Base-by-base conservation (phyloP, 2,797 vertebrate genomes). In the Manis javanica region DNA sequence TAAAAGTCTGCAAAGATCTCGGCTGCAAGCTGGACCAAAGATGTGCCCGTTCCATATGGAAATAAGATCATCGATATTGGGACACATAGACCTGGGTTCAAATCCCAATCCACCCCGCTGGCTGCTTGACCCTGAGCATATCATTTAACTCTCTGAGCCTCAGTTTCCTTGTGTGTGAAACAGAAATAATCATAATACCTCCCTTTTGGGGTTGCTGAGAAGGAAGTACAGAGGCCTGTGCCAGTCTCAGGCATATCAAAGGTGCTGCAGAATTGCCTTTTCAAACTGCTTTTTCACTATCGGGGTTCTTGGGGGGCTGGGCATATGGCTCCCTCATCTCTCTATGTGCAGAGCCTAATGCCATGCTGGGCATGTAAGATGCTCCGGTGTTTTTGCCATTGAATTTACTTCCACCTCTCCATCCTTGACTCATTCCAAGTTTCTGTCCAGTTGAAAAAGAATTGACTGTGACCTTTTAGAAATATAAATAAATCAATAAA, bases 401-500 rank as follows among this genome's bases (percentile, higher is more conserved):
- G 77, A 34, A 51, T 93, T 95, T 66, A 68, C 90, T 93, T 90
- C 75, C 18, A 14, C 10, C 23, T 81, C n/a, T 89, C 53, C 8
- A 23, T 63, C 1, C 29, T 84, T 77, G 69, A 71, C 26, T 94
- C 39, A 21, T 89, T 86, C 71, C 9, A 77, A 64, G n/a, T 88
- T 96, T 85, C 85, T 87, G 46, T 84, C 53, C 71, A 34, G 29
- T 42, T 83, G 57, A 51, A 94, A 93, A 85, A 53, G 3, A 95
- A 91, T 66, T 49, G 84, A 88, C 63, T 77, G 29, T 90, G 94
- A 92, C 94, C 89, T 97, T 96, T 97, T 74, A 82, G 53, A 94
- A 97, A 94, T 96, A 87, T 81, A 97, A 94, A 94, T 94, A 91
- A 93, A 78, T 82, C 89, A 53, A 88, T 72, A n/a, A 59, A 81